These are phyloP conservation scores for Atta colombica DNA, from an alignment of 1,140 invertebrate species.

Conservation along the genomic window DNA sequence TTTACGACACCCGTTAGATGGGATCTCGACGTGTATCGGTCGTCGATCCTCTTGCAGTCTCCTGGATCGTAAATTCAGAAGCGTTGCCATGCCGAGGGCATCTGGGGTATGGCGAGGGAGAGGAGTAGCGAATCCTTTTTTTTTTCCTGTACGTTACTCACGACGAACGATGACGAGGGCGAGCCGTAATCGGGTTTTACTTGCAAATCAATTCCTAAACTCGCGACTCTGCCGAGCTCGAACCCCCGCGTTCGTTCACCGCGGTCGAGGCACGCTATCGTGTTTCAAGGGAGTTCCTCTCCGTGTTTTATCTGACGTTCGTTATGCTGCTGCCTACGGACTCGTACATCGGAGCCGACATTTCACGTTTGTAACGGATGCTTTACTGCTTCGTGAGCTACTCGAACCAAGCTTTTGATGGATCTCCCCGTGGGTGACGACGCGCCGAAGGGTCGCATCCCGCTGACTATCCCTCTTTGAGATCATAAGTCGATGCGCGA, in stretches of 20 bases:
- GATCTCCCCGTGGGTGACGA: slow-evolving; percentile 64
- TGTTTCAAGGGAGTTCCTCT: slow-evolving; percentile 69
- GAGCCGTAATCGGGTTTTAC: slow-evolving; percentile 77
- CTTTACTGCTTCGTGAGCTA: slow-evolving; percentile 75
- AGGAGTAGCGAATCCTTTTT: slow-evolving; percentile 48
- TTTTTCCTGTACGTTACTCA: slow-evolving; percentile 18
- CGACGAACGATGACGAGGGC: slow-evolving; percentile 62
- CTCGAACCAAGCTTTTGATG: slow-evolving; percentile 69
- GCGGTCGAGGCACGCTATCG: slow-evolving; percentile 66
- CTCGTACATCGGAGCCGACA: slow-evolving; percentile 50
- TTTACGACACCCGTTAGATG: slow-evolving; percentile 75
- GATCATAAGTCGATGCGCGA: slow-evolving; percentile 17
- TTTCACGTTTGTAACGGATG: slow-evolving; percentile 74
- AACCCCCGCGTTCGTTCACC: neutral
- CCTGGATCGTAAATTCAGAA: slow-evolving; percentile 80
- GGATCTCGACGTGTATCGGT: slow-evolving; percentile 74
- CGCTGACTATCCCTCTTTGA: slow-evolving; percentile 17
- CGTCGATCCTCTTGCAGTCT: slow-evolving; percentile 77
- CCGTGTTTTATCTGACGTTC: slow-evolving; percentile 83
- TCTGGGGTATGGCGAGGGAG: slow-evolving; percentile 47
- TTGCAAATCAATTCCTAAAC: slow-evolving; percentile 85
- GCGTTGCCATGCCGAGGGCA: slow-evolving; percentile 58
- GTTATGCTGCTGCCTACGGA: slow-evolving; percentile 76
- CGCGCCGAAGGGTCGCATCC: slow-evolving; percentile 29
- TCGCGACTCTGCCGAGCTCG: neutral